phyloP scores from a whole-genome alignment of 64 coral and sea anemone genomes.

The Platygyra sinensis region DNA sequence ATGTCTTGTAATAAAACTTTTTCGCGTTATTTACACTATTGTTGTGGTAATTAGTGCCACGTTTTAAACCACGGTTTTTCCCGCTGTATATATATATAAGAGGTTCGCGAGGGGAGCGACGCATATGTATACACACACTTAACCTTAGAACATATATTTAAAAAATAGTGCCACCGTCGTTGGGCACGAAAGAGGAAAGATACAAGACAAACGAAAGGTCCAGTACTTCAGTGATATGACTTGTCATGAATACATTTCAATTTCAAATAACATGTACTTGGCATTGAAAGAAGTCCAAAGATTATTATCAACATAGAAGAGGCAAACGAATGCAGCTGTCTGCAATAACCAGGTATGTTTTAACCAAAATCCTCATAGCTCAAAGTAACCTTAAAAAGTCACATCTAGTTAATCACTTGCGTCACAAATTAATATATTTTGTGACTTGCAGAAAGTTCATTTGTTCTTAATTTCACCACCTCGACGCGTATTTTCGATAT shows the following conservation, averaged over 20 bases:
- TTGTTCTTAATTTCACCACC: neutral
- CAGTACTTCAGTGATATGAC: neutral
- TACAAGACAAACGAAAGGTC: too few relatives aligned
- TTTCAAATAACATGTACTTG: neutral
- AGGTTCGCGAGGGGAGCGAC: too few relatives aligned
- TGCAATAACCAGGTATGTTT: neutral
- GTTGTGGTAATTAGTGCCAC: too few relatives aligned
- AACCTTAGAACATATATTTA: too few relatives aligned
- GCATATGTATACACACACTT: too few relatives aligned
- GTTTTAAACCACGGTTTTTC: too few relatives aligned
- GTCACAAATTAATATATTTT: neutral
- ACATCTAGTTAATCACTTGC: neutral
- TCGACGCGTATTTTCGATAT: neutral
- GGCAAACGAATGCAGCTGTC: neutral
- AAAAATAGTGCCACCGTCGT: too few relatives aligned
- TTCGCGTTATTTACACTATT: too few relatives aligned
- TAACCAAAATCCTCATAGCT: neutral
- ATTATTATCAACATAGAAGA: neutral
- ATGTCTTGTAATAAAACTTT: too few relatives aligned
- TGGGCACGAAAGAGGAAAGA: too few relatives aligned
- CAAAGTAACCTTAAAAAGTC: neutral
- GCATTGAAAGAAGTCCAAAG: neutral
- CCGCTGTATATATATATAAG: too few relatives aligned
- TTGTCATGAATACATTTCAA: neutral
- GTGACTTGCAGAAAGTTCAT: neutral